These are phyloP conservation scores for Percopsis transmontana DNA, from an alignment of 2,113 vertebrate species.

Conservation along the genomic window DNA sequence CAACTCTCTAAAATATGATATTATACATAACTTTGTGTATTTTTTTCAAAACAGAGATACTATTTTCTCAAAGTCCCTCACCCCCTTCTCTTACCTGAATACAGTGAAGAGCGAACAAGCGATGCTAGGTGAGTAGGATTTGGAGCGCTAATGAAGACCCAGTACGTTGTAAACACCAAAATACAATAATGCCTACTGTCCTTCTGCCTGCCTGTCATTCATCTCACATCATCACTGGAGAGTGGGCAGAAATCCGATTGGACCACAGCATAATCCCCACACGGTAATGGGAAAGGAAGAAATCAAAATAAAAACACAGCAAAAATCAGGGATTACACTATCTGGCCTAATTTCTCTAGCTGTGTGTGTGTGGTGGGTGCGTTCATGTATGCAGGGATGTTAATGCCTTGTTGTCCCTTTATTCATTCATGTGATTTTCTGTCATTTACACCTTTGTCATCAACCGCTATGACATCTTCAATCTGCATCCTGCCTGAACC, in stretches of 20 bases:
- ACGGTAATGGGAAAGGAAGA: slow-evolving; percentile 28
- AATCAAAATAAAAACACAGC: slow-evolving; percentile 57
- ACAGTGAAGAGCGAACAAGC: neutral
- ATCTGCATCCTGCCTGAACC: slow-evolving; percentile 15
- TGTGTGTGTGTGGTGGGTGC: slow-evolving; percentile 8
- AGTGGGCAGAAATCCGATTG: slow-evolving; percentile 66
- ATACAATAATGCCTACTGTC: slow-evolving; percentile 22
- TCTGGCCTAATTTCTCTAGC: slow-evolving; percentile 51
- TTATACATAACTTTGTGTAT: no score
- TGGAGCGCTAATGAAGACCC: neutral
- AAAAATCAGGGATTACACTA: slow-evolving; percentile 72
- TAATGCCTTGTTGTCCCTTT: neutral
- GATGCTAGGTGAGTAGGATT: neutral
- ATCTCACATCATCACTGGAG: slow-evolving; percentile 55
- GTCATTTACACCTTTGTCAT: slow-evolving; percentile 32
- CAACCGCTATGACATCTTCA: slow-evolving; percentile 20
- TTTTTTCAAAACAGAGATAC: no score
- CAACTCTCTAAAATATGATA: no score
- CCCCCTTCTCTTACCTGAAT: slow-evolving; percentile 50
- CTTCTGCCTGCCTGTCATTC: slow-evolving; percentile 48
- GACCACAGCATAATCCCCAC: slow-evolving; percentile 65
- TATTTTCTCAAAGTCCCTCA: no score
- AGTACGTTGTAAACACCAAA: neutral
- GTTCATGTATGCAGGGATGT: neutral
- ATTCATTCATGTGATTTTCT: slow-evolving; percentile 39